Conservation (phyloP, 2,888 invertebrate genomes). For the Psylliodes chrysocephalus region DNA sequence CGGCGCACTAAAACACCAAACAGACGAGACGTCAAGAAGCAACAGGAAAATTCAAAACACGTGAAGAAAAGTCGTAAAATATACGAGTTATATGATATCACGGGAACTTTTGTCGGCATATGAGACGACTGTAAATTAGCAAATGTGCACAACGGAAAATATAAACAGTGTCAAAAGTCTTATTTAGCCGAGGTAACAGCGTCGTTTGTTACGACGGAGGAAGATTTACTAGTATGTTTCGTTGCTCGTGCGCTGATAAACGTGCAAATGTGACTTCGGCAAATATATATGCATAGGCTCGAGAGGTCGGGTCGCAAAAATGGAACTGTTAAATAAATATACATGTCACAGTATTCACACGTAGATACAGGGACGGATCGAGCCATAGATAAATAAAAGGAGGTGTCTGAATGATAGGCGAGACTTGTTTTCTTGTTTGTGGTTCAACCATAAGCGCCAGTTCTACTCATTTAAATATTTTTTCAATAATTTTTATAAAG, state of each 20-base stretch:
- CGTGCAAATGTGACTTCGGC: neutral
- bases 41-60: slow-evolving; percentile 22
- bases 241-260: neutral
- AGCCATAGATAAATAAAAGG: no score
- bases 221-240: slow-evolving; percentile 1
- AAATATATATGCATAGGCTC: neutral
- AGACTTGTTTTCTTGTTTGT: no score
- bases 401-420: no score
- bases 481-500: no score
- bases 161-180: slow-evolving; percentile 21
- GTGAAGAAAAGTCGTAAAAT: slow-evolving; percentile 25
- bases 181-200: slow-evolving; percentile 11
- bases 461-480: no score
- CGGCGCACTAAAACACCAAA: no score
- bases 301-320: neutral
- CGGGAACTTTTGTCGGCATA: slow-evolving; percentile 7
- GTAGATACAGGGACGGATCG: no score
- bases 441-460: no score
- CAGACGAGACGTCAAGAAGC: no score
- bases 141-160: slow-evolving; percentile 22
- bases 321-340: neutral
- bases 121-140: slow-evolving; percentile 25
- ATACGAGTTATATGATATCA: slow-evolving; percentile 19
- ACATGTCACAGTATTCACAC: neutral
- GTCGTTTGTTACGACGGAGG: slow-evolving; percentile 12